These are phyloP conservation scores for Salvelinus namaycush DNA, from an alignment of 2,113 vertebrate genomes.

Conservation along the genomic window DNA sequence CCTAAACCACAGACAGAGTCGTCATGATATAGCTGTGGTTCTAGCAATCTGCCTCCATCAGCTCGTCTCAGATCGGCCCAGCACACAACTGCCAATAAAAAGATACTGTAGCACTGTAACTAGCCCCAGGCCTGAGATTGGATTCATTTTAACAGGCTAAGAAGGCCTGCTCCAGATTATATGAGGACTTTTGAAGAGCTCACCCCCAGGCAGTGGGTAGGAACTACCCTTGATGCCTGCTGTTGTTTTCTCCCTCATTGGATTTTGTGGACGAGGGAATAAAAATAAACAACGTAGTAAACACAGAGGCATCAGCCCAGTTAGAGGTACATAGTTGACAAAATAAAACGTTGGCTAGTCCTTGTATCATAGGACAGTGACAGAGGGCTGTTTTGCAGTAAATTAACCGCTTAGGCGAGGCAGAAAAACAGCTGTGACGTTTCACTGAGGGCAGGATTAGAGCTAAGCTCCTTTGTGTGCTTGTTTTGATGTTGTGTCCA, in stretches of 20 bases:
- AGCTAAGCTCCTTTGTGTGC: conserved; percentile 64
- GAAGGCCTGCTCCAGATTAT: conserved; percentile 65
- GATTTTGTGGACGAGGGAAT: conserved; percentile 45
- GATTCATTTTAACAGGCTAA: conserved; percentile 60
- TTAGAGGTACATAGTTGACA: conserved; percentile 25
- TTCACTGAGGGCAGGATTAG: conserved; percentile 61
- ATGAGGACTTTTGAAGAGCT: conserved; percentile 61
- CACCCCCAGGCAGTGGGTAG: conserved; percentile 48
- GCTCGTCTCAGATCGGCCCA: conserved; percentile 16
- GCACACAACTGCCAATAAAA: conserved; percentile 47
- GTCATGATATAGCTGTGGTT: conserved; percentile 2
- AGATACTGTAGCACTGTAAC: conserved; percentile 33
- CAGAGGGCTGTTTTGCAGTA: conserved; percentile 35
- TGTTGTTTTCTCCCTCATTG: conserved; percentile 28
- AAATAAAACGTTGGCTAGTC: conserved; percentile 22
- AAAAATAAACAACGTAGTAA: conserved; percentile 54
- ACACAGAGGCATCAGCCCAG: conserved; percentile 12
- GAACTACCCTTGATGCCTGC: conserved; percentile 51
- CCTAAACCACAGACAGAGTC: neutral
- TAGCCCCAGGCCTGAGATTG: conserved; percentile 46
- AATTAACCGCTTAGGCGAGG: conserved; percentile 52
- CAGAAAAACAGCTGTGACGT: conserved; percentile 65
- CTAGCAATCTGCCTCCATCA: conserved; percentile 2
- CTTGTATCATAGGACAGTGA: conserved; percentile 41
- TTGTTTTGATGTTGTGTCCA: conserved; percentile 49